Percentiles rank a stretch among this genome's conserved stretches.
Conservation (phyloP, 2,797 vertebrate species). For the Scyliorhinus canicula region DNA sequence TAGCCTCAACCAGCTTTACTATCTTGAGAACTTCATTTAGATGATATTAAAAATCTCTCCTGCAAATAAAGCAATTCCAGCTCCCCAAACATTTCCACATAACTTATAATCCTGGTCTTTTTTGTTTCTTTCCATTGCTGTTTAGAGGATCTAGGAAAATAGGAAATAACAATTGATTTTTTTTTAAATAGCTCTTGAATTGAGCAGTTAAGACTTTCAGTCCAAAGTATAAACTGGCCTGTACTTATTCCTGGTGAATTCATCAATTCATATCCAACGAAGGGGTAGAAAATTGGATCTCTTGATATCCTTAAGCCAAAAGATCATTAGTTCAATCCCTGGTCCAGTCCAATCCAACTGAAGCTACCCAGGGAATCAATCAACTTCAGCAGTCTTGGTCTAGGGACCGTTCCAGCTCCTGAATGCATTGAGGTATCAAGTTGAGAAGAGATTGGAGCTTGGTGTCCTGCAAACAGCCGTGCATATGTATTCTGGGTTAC, state of each 20-base stretch:
- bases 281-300: not conserved
- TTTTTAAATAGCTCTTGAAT: conserved; percentile 61
- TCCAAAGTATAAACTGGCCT: conserved; percentile 56
- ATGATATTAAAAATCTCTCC: not conserved
- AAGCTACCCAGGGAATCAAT: not conserved
- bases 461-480: not conserved
- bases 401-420: not conserved
- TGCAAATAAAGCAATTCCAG: not conserved
- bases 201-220: conserved; percentile 60
- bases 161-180: conserved; percentile 73
- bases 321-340: not conserved
- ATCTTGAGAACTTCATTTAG: not conserved
- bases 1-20: not conserved
- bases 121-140: not conserved
- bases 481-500: not conserved
- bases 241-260: not conserved
- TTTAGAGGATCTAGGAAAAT: conserved; percentile 44
- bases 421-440: not conserved
- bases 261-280: not conserved
- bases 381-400: not conserved
- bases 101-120: not conserved
- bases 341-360: not conserved
- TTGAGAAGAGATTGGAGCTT: not conserved
- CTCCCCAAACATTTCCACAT: not conserved
- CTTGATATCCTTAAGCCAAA: not conserved